Evolutionary conservation across 2,113 vertebrate genomes (phyloP), one percentile per base, ranked within the genome.

Genomic region (Cyphotilapia sp.): DNA sequence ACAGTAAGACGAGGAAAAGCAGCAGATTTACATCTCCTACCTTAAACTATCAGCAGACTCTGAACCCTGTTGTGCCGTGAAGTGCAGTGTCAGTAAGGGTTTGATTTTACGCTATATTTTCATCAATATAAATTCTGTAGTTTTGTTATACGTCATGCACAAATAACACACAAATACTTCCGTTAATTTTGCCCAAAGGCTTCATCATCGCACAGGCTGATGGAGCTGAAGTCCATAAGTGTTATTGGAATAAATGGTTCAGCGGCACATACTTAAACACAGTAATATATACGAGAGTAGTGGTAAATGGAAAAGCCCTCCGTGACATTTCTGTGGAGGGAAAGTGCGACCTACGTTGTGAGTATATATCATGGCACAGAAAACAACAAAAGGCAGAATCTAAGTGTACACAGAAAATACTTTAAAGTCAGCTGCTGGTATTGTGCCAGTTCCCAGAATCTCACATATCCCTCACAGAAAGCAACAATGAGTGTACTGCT

Each of bases 351-450:
- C 61, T 0, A 31, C 9, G 9, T 7, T 49, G 42, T 47, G 24
- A 49, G 45, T 31, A 61, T 19, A 74, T 12, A 71, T 66, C 17
- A 66, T 63, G 57, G 87, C 56, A 90, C 71, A 89, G 54, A 82
- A 80, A 66, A 87, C 22, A 3, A 81, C 57, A 82, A 10, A 69
- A 89, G 4, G 76, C 19, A 85, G 78, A 45, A 76, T 40, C 19
- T n/a, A 40, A 47, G 14, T 53, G n/a, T 56, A 83, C 9, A 80
- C 22, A 63, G 4, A 80, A 45, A 0, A 35, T 19, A 61, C 57
- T 33, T 63, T 22, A 84, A 40, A 57, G 54, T 38, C 57, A 90
- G 85, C 85, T 71, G 87, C 89, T 90, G 87, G 85, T 87, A 4
- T 85, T 1, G 31, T 19, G 4, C 87, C 17, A 27, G 53, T 35